Conservation (phyloP, 1,140 invertebrate genomes). For the Drosophila pectinifera region DNA sequence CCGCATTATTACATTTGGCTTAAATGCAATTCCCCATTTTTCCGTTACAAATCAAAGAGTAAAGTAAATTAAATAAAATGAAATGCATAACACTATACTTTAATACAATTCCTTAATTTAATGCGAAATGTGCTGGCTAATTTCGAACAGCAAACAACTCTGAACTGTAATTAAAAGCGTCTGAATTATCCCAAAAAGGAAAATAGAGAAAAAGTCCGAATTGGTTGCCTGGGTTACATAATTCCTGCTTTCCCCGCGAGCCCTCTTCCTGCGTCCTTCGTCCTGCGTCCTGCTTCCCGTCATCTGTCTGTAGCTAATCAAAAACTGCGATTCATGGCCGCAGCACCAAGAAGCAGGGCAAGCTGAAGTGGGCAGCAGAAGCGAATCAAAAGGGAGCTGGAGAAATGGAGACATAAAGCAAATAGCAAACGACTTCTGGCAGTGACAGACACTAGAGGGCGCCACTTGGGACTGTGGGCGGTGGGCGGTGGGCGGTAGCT, state of each 20-base stretch:
- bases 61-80: conserved; percentile 27
- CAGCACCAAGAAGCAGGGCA: conserved; percentile 26
- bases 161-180: conserved; percentile 67
- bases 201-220: conserved; percentile 21
- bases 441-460: conserved; percentile 45
- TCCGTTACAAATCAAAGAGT: conserved; percentile 4
- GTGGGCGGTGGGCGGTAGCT: conserved; percentile 16
- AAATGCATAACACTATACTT: no score
- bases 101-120: no score
- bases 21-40: conserved; percentile 18
- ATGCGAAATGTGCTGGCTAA: conserved; percentile 34
- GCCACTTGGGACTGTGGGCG: conserved; percentile 17
- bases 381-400: conserved; percentile 5
- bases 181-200: conserved; percentile 49
- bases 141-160: conserved; percentile 47
- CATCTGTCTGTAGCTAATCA: conserved; percentile 69
- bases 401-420: conserved; percentile 36
- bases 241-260: conserved; percentile 9
- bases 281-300: conserved; percentile 7
- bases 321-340: conserved; percentile 77
- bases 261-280: neutral
- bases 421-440: conserved; percentile 58
- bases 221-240: conserved; percentile 57
- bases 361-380: conserved; percentile 17
- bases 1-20: conserved; percentile 42